Conservation (phyloP, 2,113 vertebrate species). For the Bettongia penicillata region DNA sequence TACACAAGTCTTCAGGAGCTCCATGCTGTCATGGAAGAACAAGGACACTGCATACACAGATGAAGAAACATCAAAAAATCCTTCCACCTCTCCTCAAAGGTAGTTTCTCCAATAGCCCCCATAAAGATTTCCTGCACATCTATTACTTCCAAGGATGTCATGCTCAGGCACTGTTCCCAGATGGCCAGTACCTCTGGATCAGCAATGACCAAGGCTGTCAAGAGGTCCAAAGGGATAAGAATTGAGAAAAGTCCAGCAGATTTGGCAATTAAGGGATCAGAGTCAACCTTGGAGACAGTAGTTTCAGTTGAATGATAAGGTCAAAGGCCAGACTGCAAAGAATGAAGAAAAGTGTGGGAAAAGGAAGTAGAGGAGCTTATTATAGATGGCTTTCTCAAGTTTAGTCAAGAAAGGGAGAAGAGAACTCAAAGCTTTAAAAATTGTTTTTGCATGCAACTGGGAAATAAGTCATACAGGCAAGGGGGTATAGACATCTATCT, state of each 20-base stretch:
- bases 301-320: neutral
- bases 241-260: neutral
- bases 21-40: neutral
- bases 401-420: neutral
- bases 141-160: neutral
- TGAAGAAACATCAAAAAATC: neutral
- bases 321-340: neutral
- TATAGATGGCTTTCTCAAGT: neutral
- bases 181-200: neutral
- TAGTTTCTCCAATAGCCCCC: neutral
- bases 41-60: neutral
- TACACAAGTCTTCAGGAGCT: neutral
- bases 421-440: no score
- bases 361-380: neutral
- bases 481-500: no score
- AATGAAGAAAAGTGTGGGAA: neutral
- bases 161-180: neutral
- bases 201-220: neutral
- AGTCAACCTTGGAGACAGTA: neutral
- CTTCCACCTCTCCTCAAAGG: neutral
- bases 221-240: neutral
- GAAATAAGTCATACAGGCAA: no score
- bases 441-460: no score
- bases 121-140: neutral
- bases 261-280: neutral